Conservation (phyloP, 2,888 invertebrate genomes). For the Nemotelus nigrinus region DNA sequence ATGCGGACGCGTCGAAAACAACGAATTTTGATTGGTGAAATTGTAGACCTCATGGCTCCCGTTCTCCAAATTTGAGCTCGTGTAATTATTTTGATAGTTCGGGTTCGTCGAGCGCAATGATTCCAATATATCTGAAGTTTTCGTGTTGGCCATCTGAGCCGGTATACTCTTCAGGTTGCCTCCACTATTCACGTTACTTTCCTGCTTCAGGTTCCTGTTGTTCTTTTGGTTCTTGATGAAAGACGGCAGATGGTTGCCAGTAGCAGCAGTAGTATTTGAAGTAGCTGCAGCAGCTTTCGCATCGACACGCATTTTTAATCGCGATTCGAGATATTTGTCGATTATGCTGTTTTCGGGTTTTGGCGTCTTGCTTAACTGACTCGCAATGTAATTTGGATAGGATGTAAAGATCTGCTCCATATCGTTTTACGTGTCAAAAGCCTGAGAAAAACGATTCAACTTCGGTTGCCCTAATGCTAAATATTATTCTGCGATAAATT, state of each 20-base stretch:
- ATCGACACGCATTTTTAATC: constrained; percentile 23
- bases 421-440: neutral
- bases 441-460: neutral
- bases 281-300: neutral
- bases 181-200: neutral
- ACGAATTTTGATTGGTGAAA: constrained; percentile 15
- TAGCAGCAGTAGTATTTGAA: too few relatives aligned
- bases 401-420: constrained; percentile 35
- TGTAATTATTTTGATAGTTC: neutral
- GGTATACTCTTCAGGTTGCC: neutral
- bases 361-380: constrained; percentile 14
- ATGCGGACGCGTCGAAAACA: neutral
- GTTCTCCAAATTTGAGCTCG: constrained; percentile 10
- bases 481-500: constrained; percentile 15
- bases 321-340: constrained; percentile 37
- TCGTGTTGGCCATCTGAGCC: constrained; percentile 3
- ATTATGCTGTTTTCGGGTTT: constrained; percentile 22
- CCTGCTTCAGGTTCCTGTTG: constrained; percentile 5
- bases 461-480: neutral
- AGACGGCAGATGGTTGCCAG: neutral
- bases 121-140: constrained; percentile 30
- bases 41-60: constrained; percentile 21
- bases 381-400: constrained; percentile 34
- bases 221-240: constrained; percentile 12
- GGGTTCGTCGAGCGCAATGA: constrained; percentile 3